Evolutionary conservation across 2,888 invertebrate genomes (phyloP), one percentile per base, ranked within the genome.

Genomic region (Osmoderma eremita): DNA sequence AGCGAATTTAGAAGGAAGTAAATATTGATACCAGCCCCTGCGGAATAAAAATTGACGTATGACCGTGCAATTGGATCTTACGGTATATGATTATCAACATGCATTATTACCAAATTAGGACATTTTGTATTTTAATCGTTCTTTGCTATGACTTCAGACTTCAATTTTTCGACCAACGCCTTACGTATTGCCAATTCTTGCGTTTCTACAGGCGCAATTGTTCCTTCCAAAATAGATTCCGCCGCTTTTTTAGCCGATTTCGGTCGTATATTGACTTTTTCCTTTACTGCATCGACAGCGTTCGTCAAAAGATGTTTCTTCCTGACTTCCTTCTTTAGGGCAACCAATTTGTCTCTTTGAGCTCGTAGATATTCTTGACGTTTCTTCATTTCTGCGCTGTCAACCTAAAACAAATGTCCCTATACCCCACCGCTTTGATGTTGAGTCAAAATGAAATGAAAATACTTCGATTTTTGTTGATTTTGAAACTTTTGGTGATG

Each of bases 331-430:
- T 92, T 93, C 82, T 97, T 98, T 78, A 97, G 84, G 17, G 92
- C 92, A 48, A 97, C 86, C 62, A 98, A 86, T 79, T 96, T 95
- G 81, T 97, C 97, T 20, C 97, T 87, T 79, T 97, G 97, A 68
- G 92, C 89, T 63, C 92, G 89, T 65, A 98, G 84, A 80, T 97
- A 97, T 72, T 92, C 90, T 76, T 95, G 93, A 0, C 97, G 87
- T 65, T 88, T 88, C 69, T 87, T 87, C 51, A 96, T 83, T 73
- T 95, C 95, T 66, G 85, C 85, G 18, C 84, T 83, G 74, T 85
- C 83, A 39, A 86, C 79, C 82, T 85, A 67, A 65, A 75, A 61
- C 20, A 18, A 61, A 20, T 24, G 8, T 22, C 22, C 20, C n/a
- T 1, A 48, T 20, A 20, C 5, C 48, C 1, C 18, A 48, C 17